Percentiles rank a stretch among this genome's conserved stretches.
phyloP scores from a whole-genome alignment of 2,113 vertebrate genomes.

The Casuarius casuarius region DNA sequence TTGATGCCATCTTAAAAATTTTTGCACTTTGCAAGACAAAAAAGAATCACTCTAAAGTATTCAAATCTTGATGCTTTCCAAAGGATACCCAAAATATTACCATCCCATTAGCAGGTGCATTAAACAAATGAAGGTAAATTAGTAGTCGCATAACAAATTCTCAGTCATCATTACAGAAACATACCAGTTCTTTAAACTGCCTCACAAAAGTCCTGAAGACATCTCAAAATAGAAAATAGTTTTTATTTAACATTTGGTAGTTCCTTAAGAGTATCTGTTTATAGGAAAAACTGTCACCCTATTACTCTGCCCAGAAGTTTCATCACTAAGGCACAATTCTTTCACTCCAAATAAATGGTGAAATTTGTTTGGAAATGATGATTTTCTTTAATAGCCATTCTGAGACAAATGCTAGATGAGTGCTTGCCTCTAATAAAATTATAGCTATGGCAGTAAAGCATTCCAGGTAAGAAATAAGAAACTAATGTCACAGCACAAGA shows the following conservation, averaged over 20 bases:
- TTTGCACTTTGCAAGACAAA: background rate
- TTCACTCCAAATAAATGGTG: conserved; percentile 14
- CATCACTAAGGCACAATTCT: background rate
- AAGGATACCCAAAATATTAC: background rate
- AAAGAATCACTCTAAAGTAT: background rate
- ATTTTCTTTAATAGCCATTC: background rate
- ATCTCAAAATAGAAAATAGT: background rate
- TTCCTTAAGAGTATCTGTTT: conserved; percentile 5
- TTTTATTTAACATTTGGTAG: background rate
- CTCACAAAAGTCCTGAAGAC: background rate
- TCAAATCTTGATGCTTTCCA: background rate
- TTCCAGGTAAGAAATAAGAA: background rate
- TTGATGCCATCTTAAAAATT: conserved; percentile 1
- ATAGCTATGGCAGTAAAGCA: background rate
- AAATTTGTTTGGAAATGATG: background rate
- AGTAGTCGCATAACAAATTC: background rate
- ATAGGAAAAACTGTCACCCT: background rate
- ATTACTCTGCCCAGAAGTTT: background rate
- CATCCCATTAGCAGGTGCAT: background rate
- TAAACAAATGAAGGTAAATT: background rate
- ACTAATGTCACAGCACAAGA: background rate
- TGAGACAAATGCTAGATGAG: background rate
- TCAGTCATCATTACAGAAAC: background rate
- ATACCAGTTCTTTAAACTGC: background rate
- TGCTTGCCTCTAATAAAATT: background rate